These are phyloP conservation scores for Chrysolina oricalcia DNA, from an alignment of 2,888 invertebrate genomes.

Conservation along the genomic window DNA sequence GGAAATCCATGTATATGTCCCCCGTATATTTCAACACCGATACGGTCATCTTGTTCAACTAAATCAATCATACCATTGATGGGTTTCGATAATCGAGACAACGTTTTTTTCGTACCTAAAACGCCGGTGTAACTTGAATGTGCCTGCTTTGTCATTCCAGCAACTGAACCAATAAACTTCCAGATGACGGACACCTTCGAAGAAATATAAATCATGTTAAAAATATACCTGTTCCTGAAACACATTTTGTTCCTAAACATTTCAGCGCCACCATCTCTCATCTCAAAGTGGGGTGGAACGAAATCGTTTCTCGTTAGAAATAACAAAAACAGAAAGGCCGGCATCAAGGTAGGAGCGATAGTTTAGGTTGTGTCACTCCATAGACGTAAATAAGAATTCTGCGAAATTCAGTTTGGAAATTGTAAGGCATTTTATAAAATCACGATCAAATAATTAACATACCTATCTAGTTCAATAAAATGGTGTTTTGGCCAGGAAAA, in stretches of 20 bases:
- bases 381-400: slow-evolving; percentile 6
- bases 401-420: neutral
- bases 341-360: slow-evolving; percentile 21
- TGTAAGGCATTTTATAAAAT: neutral
- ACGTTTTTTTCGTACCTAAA: too few species aligned
- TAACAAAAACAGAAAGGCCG: slow-evolving; percentile 35
- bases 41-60: too few species aligned
- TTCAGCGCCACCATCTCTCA: slow-evolving; percentile 47
- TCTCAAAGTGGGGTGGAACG: slow-evolving; percentile 38
- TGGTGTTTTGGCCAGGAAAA: too few species aligned
- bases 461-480: too few species aligned
- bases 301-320: slow-evolving; percentile 43
- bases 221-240: slow-evolving; percentile 33
- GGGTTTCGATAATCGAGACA: too few species aligned
- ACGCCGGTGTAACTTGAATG: neutral
- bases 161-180: slow-evolving; percentile 19
- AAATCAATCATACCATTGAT: too few species aligned
- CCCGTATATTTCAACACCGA: too few species aligned
- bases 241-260: slow-evolving; percentile 43
- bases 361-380: slow-evolving; percentile 23
- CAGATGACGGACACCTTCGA: slow-evolving; percentile 21
- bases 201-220: slow-evolving; percentile 31
- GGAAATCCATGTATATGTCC: too few species aligned
- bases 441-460: neutral
- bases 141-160: neutral